A percentile compares a stretch with the other conserved stretches of the same genome.
These are phyloP conservation scores for Graptemys geographica DNA, from an alignment of 2,797 vertebrate genomes.

Conservation along the genomic window DNA sequence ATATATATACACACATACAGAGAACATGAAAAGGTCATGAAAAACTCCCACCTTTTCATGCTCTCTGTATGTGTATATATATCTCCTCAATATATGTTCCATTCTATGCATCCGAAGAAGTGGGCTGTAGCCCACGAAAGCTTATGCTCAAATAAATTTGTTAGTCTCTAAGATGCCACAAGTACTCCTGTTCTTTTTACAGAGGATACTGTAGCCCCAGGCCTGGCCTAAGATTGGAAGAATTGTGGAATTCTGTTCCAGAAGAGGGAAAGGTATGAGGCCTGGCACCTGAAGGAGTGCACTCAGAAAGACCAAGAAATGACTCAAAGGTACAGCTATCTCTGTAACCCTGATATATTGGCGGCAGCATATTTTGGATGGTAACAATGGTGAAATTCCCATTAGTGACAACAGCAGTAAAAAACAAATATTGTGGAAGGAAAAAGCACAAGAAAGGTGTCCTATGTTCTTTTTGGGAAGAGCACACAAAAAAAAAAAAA, in stretches of 20 bases:
- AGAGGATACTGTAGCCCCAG: not conserved
- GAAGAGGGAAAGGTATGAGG: not conserved
- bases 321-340: not conserved
- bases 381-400: not conserved
- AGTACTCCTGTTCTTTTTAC: no score
- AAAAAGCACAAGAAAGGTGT: not conserved
- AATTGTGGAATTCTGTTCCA: not conserved
- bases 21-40: no score
- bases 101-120: no score
- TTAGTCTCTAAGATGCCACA: no score
- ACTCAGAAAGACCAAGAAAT: not conserved
- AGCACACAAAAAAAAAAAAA: not conserved
- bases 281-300: not conserved
- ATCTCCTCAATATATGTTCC: no score
- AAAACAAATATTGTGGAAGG: not conserved
- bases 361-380: rapidly evolving
- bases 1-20: no score
- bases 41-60: no score
- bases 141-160: no score
- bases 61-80: no score
- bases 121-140: no score
- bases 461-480: not conserved
- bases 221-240: rapidly evolving
- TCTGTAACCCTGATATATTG: not conserved
- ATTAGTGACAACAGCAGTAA: not conserved